Base-by-base conservation (phyloP, 92 coral and sea anemone species). In the Phenganax stokvisi region DNA sequence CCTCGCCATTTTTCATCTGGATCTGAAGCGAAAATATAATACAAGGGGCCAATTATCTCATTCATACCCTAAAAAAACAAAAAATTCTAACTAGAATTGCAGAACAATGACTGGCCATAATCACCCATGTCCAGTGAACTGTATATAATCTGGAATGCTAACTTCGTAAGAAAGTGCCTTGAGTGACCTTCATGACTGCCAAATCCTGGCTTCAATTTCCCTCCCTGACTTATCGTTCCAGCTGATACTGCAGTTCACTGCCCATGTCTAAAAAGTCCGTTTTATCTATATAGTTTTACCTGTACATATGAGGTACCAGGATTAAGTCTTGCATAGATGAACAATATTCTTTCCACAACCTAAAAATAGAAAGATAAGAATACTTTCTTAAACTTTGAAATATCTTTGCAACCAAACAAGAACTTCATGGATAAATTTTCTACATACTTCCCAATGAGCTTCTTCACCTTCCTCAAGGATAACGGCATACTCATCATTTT, bases 231-330 rank as follows among this genome's bases (percentile, higher is more conserved):
- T 20, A 20, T 20, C 25, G 25, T 20, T 20, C 25, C 29, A 72
- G 56, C 10, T 20, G 30, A 44, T 27, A 56, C 51, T 13, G 12
- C 25, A 20, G 25, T 20, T 20, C 25, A 20, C 25, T 20, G 25
- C 25, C 25, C 25, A 20, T 20, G 17, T 31, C n/a, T 71, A 0
- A 30, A 51, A 12, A 10, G 29, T 27, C 20, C n/a, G 3, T 56
- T 20, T 10, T 57, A 66, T 47, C 20, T 13, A 8, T 28, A 17
- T 58, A 11, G 12, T 54, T 86, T 27, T 62, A 93, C 98, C 93
- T 93, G 98, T 60, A 93, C 98, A 88, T 93, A 93, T 3, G 93
- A 89, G 55, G 92, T 85, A 4, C 98, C 98, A 69, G 98, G 98
- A 81, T 93, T 93, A 75, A 93, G 85, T 85, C 89, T 93, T 67